Evolutionary conservation across 2,113 vertebrate species (phyloP).

Genomic region (Pseudorectes ferrugineus): DNA sequence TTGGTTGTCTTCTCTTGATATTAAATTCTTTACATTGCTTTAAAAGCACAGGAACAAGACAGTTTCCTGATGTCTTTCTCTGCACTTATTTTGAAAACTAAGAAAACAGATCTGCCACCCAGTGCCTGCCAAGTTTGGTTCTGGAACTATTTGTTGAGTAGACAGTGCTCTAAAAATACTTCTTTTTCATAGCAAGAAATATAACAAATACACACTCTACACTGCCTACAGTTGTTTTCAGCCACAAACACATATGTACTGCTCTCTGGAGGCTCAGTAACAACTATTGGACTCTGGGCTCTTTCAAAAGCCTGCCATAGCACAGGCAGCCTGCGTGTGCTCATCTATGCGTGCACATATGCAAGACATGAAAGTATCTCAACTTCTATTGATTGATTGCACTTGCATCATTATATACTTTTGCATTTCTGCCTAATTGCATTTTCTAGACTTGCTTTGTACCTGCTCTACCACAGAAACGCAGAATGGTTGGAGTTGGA

Average conservation of each 20-base stretch:
- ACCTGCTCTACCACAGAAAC: not conserved
- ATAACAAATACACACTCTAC: not conserved
- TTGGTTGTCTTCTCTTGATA: not conserved
- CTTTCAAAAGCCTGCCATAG: not conserved
- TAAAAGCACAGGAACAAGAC: not conserved
- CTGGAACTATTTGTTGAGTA: conserved; percentile 19
- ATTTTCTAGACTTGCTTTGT: not conserved
- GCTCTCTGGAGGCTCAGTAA: not conserved
- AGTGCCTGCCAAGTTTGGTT: conserved; percentile 42
- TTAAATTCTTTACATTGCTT: not conserved
- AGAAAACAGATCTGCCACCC: conserved; percentile 18
- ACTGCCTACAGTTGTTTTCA: not conserved
- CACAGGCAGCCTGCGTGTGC: not conserved
- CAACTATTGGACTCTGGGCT: not conserved
- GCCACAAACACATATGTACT: not conserved
- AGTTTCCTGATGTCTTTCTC: not conserved
- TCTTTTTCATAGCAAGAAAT: not conserved
- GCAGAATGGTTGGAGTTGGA: not conserved
- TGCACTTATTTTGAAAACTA: conserved; percentile 25
- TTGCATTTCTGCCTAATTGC: not conserved
- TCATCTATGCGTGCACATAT: not conserved
- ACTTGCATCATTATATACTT: not conserved
- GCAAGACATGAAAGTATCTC: not conserved
- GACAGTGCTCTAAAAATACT: not conserved
- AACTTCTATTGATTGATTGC: not conserved